Evolutionary conservation across 2,113 vertebrate genomes (phyloP).

Genomic region (Spea bombifrons): DNA sequence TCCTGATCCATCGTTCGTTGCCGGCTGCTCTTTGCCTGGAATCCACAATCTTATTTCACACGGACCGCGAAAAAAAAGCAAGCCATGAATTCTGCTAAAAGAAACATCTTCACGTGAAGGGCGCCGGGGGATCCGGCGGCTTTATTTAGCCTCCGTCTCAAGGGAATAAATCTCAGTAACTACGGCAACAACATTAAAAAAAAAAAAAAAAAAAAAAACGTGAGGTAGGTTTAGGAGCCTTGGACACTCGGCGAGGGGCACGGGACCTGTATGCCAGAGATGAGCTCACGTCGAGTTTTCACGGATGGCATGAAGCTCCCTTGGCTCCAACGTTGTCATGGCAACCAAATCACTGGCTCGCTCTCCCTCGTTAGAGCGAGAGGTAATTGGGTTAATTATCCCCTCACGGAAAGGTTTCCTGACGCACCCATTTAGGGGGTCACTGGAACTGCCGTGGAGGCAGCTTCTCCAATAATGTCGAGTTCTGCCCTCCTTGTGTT

Average conservation of each 20-base stretch:
- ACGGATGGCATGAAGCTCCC: constrained; percentile 12
- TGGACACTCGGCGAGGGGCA: constrained; percentile 7
- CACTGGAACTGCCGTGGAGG: constrained; percentile 8
- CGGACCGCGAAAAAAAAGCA: neutral
- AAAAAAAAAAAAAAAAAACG: too few species aligned
- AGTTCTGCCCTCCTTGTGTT: neutral
- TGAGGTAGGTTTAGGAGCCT: neutral
- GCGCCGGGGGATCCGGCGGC: neutral
- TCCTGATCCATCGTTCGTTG: too few species aligned
- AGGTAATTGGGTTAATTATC: constrained; percentile 49
- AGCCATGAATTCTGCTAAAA: neutral
- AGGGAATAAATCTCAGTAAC: constrained; percentile 12
- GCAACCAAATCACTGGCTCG: constrained; percentile 26
- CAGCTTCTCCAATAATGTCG: neutral
- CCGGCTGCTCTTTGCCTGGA: too few species aligned
- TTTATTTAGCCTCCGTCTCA: neutral
- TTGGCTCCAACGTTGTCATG: constrained; percentile 24
- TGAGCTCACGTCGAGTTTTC: neutral
- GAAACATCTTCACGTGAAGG: neutral
- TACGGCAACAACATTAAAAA: constrained; percentile 6
- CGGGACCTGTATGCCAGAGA: constrained; percentile 15
- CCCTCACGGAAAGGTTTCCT: constrained; percentile 41
- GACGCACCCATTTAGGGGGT: constrained; percentile 22
- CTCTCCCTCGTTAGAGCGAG: constrained; percentile 35
- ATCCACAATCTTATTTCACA: neutral